These are phyloP conservation scores for Pseudomyrmex pallidus DNA, from an alignment of 1,140 invertebrate genomes.

Conservation along the genomic window DNA sequence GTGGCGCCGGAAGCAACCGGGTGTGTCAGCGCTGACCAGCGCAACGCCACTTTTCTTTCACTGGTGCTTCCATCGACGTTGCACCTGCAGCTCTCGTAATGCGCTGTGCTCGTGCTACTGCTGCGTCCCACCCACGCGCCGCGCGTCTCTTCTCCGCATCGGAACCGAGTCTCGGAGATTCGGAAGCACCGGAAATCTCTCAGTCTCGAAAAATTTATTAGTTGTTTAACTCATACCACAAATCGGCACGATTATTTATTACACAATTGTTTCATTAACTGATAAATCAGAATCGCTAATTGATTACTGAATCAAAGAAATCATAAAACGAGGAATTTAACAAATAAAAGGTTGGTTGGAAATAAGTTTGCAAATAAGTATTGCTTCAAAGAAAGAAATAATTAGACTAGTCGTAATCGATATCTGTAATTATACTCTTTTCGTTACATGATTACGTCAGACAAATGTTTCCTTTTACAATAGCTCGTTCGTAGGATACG, in stretches of 20 bases:
- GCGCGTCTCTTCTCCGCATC: conserved; percentile 39
- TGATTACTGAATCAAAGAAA: neutral
- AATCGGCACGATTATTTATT: conserved; percentile 32
- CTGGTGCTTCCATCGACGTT: conserved; percentile 71
- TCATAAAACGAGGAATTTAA: neutral
- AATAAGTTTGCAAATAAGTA: neutral
- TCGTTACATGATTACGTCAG: neutral
- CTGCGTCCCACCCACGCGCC: conserved; percentile 73
- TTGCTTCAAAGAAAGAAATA: neutral
- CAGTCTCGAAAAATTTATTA: conserved; percentile 46
- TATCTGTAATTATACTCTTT: conserved; percentile 36
- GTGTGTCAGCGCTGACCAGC: conserved; percentile 83
- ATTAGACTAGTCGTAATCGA: neutral
- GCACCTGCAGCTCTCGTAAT: conserved; percentile 78
- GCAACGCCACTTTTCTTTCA: conserved; percentile 80
- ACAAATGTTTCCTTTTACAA: conserved; percentile 5
- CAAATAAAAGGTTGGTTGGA: neutral
- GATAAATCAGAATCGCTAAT: conserved; percentile 1
- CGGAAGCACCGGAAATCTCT: conserved; percentile 27
- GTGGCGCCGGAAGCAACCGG: conserved; percentile 81
- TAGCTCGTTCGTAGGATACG: conserved; percentile 26
- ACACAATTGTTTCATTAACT: conserved; percentile 10
- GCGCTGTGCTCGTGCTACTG: conserved; percentile 69
- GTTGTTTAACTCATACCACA: neutral
- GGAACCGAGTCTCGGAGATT: conserved; percentile 60